phyloP scores from a whole-genome alignment of 2,113 vertebrate species.

The Leucopternis melanops region DNA sequence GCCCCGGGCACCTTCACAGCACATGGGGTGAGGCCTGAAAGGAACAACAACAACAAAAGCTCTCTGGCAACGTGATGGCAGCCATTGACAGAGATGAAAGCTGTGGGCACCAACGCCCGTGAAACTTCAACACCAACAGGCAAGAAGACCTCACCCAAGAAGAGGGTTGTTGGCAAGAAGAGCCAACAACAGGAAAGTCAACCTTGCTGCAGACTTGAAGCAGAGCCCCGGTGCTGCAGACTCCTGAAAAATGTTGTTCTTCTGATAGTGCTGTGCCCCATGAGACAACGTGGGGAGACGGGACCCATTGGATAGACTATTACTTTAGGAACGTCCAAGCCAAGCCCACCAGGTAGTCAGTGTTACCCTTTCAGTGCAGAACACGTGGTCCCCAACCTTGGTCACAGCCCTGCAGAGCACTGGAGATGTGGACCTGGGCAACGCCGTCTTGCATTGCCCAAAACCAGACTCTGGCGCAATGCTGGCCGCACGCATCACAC shows the following conservation, averaged over 20 bases:
- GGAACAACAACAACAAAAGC: background rate
- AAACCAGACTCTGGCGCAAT: background rate
- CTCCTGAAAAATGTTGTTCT: background rate
- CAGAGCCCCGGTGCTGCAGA: accelerated
- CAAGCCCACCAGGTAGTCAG: background rate
- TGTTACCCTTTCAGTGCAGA: background rate
- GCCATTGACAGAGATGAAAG: background rate
- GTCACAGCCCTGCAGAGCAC: background rate
- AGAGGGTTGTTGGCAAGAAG: too few relatives aligned
- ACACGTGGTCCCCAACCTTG: background rate
- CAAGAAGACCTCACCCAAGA: background rate
- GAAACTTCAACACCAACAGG: background rate
- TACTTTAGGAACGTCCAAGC: background rate
- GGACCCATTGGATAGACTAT: background rate
- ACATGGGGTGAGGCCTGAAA: background rate
- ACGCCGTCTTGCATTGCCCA: accelerated
- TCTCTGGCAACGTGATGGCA: background rate
- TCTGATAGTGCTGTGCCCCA: background rate
- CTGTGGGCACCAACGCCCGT: background rate
- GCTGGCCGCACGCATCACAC: background rate
- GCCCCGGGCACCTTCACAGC: background rate
- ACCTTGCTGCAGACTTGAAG: background rate
- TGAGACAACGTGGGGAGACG: background rate
- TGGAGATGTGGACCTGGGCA: background rate
- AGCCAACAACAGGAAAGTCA: background rate